These are phyloP conservation scores for Scatophagus argus DNA, from an alignment of 2,113 vertebrate species.

Conservation along the genomic window DNA sequence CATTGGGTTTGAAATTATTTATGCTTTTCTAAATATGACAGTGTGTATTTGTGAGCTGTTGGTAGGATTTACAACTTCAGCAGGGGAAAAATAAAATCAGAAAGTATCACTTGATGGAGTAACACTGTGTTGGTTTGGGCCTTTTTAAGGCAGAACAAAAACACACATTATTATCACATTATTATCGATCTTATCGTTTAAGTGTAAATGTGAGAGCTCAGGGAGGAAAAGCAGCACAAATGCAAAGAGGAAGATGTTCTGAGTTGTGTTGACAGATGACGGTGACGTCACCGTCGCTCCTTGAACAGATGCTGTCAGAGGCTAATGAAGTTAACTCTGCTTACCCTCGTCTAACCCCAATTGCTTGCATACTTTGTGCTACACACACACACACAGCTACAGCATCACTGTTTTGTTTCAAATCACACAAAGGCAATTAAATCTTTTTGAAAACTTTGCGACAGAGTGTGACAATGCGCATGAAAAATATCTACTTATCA, in stretches of 20 bases:
- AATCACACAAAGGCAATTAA: neutral
- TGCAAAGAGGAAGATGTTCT: too few relatives aligned
- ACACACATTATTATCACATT: too few relatives aligned
- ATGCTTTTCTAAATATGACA: neutral
- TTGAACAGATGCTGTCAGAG: conserved; percentile 58
- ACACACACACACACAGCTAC: neutral
- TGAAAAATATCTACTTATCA: neutral
- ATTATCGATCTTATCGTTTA: too few relatives aligned
- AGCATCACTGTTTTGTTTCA: neutral
- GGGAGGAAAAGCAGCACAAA: neutral
- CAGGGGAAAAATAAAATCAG: neutral
- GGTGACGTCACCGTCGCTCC: conserved; percentile 41
- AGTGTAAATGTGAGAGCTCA: neutral
- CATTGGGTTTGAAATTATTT: too few relatives aligned
- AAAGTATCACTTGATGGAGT: neutral
- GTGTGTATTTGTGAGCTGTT: neutral
- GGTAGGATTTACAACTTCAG: neutral
- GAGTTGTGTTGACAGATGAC: neutral
- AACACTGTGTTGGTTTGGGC: neutral
- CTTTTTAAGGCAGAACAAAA: too few relatives aligned
- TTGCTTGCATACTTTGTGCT: neutral
- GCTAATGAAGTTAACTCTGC: conserved; percentile 68
- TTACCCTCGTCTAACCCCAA: conserved; percentile 40
- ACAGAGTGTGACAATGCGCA: neutral
- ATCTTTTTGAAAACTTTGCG: neutral